Conservation (phyloP, 2,797 vertebrate genomes). For the Sebastes taczanowskii region DNA sequence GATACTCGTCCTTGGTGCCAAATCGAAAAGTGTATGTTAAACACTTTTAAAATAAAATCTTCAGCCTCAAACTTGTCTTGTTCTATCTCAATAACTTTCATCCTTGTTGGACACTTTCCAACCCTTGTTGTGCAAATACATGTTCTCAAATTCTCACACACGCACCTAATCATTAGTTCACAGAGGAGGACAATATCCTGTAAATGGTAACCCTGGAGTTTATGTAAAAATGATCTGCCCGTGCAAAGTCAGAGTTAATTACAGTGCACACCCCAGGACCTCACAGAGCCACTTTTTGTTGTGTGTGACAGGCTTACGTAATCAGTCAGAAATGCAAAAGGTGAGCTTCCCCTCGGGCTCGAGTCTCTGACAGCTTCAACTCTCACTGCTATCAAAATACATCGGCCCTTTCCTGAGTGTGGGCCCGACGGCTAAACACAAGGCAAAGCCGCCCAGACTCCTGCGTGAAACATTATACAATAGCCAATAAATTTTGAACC, state of each 20-base stretch:
- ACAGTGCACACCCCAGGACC: conserved; percentile 15
- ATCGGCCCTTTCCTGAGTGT: conserved; percentile 60
- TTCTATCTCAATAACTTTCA: conserved; percentile 2
- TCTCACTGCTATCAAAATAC: conserved; percentile 81
- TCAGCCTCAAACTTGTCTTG: neutral
- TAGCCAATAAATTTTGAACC: conserved; percentile 74
- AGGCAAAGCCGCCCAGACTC: conserved; percentile 59
- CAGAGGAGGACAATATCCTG: conserved; percentile 43
- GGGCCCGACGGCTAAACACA: conserved; percentile 59
- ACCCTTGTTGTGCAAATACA: conserved; percentile 19
- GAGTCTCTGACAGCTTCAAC: conserved; percentile 72
- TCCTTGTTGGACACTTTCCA: neutral
- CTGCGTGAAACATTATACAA: conserved; percentile 77
- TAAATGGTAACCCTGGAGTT: conserved; percentile 48
- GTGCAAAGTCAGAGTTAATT: conserved; percentile 65
- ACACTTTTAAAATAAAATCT: neutral
- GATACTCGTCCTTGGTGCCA: conserved; percentile 16
- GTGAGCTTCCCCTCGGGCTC: conserved; percentile 73
- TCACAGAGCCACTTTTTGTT: conserved; percentile 73
- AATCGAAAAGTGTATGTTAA: conserved; percentile 8
- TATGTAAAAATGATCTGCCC: conserved; percentile 36
- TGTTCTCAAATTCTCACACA: neutral
- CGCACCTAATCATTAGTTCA: conserved; percentile 33
- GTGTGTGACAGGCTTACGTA: conserved; percentile 74
- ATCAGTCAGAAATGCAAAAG: conserved; percentile 79